Conservation (phyloP, 2,113 vertebrate species). For the Loxodonta africana region DNA sequence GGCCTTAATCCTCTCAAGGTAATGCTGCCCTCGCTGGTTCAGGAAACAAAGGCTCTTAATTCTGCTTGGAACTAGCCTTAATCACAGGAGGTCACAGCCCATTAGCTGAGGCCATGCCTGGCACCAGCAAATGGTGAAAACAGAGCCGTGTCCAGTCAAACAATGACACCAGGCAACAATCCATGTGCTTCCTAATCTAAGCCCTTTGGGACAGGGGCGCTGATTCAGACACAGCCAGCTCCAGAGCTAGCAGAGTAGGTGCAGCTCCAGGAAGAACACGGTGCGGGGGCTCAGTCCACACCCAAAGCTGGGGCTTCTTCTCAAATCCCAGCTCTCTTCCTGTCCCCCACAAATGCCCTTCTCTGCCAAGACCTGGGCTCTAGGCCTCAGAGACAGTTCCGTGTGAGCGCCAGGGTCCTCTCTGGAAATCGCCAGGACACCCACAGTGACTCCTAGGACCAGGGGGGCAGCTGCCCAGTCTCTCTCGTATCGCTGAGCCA, state of each 20-base stretch:
- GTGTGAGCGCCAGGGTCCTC: background rate
- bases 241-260: background rate
- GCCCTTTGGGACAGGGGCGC: background rate
- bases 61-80: slow-evolving; percentile 32
- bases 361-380: background rate
- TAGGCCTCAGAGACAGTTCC: background rate
- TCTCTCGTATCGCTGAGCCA: background rate
- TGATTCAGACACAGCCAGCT: background rate
- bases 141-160: background rate
- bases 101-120: background rate
- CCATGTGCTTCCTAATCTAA: background rate
- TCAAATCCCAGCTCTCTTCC: background rate
- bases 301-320: background rate
- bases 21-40: background rate
- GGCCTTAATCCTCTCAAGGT: background rate
- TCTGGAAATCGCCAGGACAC: background rate
- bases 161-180: background rate
- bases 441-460: background rate
- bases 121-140: slow-evolving; percentile 42
- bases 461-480: background rate
- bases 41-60: background rate
- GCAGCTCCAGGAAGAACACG: background rate
- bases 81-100: background rate
- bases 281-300: background rate
- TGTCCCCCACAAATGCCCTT: background rate